Base-by-base conservation (phyloP, 2,113 vertebrate species). In the Chloropsis cyanopogon region DNA sequence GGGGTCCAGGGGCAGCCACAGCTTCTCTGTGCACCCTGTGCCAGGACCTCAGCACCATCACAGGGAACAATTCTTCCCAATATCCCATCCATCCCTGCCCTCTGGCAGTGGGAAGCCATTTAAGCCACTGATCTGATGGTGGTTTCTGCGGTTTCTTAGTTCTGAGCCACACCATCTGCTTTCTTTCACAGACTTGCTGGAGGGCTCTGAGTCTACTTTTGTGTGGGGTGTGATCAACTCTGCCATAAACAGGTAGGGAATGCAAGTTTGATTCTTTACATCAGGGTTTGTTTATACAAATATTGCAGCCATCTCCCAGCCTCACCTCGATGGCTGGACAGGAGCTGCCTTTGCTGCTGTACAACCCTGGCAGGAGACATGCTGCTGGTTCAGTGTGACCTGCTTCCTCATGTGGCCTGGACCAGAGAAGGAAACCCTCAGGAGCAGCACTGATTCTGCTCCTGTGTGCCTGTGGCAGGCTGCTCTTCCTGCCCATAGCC, bases 311-410 rank as follows among this genome's bases (percentile, higher is more conserved):
- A n/a, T 4, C 26, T 68, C 28, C 29, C n/a, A 78, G 2, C 33
- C 16, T 50, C 29, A 24, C 65, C 57, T 65, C 0, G 0, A 1
- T 84, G 61, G 47, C 16, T 71, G 71, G 25, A 6, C 8, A 1
- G 4, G 31, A 46, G 28, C 31, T 91, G 86, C 26, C 29, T 70
- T 66, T n/a, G 53, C 56, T 71, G 81, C 63, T 86, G 29, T 20
- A 2, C 39, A 39, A 0, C 19, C 5, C 24, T 69, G 41, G 24
- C 14, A 64, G 53, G 44, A 80, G 57, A 29, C 47, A 22, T 22
- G 3, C 33, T 71, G 26, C 63, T 80, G 39, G 13, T 26, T 71
- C 39, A 23, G 44, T 17, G 42, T 39, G 33, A 33, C 12, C 21
- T 42, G 6, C 23, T 84, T 44, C 65, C 41, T 72, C n/a, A 1